phyloP scores from a whole-genome alignment of 1,140 invertebrate species.

The Capitella teleta region DNA sequence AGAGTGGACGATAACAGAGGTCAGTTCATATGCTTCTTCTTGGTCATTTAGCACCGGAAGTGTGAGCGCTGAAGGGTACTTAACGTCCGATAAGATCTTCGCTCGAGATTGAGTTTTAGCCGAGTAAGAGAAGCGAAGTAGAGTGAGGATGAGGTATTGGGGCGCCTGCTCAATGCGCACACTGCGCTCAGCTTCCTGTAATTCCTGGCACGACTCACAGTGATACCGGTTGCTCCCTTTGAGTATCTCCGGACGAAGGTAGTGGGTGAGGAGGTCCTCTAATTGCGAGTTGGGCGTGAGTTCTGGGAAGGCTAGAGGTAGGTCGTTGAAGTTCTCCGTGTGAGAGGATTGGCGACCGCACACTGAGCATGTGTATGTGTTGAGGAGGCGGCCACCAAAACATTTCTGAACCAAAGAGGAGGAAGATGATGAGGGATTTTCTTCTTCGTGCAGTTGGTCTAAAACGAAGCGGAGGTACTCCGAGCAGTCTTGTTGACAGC shows the following conservation, averaged over 20 bases:
- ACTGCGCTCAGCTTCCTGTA: slow-evolving; percentile 63
- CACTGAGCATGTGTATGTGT: slow-evolving; percentile 57
- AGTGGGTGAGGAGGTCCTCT: slow-evolving; percentile 28
- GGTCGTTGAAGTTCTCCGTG: slow-evolving; percentile 64
- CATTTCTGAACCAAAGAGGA: slow-evolving; percentile 50
- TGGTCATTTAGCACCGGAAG: slow-evolving; percentile 24
- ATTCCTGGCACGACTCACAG: slow-evolving; percentile 60
- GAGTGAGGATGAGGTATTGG: slow-evolving; percentile 61
- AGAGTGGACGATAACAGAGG: slow-evolving; percentile 70
- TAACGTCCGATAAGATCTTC: slow-evolving; percentile 47
- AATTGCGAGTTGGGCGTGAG: neutral
- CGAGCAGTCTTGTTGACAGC: slow-evolving; percentile 74
- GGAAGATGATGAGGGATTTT: slow-evolving; percentile 24
- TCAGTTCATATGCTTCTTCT: slow-evolving; percentile 51
- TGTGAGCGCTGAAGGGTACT: slow-evolving; percentile 32
- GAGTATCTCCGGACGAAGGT: slow-evolving; percentile 62
- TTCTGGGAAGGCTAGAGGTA: slow-evolving; percentile 65
- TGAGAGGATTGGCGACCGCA: slow-evolving; percentile 59
- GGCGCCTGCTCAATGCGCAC: slow-evolving; percentile 61
- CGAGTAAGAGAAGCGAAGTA: slow-evolving; percentile 71
- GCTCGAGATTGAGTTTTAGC: slow-evolving; percentile 57
- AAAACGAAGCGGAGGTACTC: slow-evolving; percentile 68
- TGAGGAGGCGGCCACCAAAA: slow-evolving; percentile 62
- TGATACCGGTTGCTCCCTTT: slow-evolving; percentile 70
- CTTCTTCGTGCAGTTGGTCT: slow-evolving; percentile 60